Base-by-base conservation (phyloP, 2,113 vertebrate species). In the Meles meles region DNA sequence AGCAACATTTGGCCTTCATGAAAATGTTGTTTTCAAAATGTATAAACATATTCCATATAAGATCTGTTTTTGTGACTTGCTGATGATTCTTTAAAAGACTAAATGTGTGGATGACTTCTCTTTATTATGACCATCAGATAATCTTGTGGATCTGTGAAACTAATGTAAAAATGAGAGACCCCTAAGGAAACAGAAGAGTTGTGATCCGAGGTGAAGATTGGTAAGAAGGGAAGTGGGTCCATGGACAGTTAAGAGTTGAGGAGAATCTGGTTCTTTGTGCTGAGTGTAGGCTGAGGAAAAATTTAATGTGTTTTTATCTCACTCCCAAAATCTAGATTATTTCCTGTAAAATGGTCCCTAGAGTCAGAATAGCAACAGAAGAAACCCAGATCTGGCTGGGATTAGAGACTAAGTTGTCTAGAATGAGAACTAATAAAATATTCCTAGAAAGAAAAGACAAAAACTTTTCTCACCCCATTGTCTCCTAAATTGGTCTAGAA, bases 21-120 rank as follows among this genome's bases (percentile, higher is more conserved):
- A 85, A 93, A 94, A 79, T 39, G 1, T 3, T 34, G 49, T 87
- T 95, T 90, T 69, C 25, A 84, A 92, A 87, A 59, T 72, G 55
- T 25, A 31, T 80, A 87, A 85, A 52, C 14, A 55, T 88, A 23
- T 20, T 59, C 47, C 87, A 6, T 52, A 4, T 74, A 52, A 87
- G 37, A 49, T 63, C 37, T 96, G 11, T 90, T 85, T 81, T 47
- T 88, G 7, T 25, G 42, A 87, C 11, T 31, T 83, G 4, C 0
- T 55, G n/a, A 59, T 61, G 29, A 89, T 72, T 93, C 67, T 37
- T 80, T 27, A 52, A 74, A 89, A 77, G 49, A 55, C 4, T 23
- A 23, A 34, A 77, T 37, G 5, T 4, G 17, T 59, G 3, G 14
- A 6, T 76, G 7, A 55, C 2, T 76, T 17, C n/a, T 52, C 42